These are phyloP conservation scores for Calliphora vomitoria DNA, from an alignment of 2,888 invertebrate species.

Conservation along the genomic window DNA sequence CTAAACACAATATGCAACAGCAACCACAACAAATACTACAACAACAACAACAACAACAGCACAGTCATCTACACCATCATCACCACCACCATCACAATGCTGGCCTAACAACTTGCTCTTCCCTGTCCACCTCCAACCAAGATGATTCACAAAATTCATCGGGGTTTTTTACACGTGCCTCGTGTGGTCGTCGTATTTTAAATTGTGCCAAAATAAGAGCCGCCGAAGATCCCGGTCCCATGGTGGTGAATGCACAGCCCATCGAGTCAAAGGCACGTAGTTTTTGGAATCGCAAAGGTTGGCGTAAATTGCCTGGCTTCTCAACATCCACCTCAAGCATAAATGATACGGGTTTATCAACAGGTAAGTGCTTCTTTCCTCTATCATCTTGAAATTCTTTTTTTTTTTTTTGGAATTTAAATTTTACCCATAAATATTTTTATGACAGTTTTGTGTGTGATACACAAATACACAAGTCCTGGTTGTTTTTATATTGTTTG, in stretches of 20 bases:
- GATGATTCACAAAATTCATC: slow-evolving; percentile 71
- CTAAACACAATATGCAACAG: slow-evolving; percentile 67
- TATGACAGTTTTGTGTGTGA: slow-evolving; percentile 61
- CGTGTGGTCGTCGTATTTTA: slow-evolving; percentile 84
- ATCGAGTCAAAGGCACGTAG: slow-evolving; percentile 84
- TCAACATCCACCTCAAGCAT: slow-evolving; percentile 89
- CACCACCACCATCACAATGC: slow-evolving; percentile 50
- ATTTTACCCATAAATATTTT: slow-evolving; percentile 59
- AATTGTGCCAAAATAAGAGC: slow-evolving; percentile 85
- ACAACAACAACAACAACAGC: slow-evolving; percentile 14
- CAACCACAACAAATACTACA: slow-evolving; percentile 37
- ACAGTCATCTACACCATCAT: slow-evolving; percentile 36
- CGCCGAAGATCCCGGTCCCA: slow-evolving; percentile 84
- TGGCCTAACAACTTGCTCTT: slow-evolving; percentile 30
- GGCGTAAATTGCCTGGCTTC: slow-evolving; percentile 91
- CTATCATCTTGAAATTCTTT: background rate
- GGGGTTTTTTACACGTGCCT: slow-evolving; percentile 82
- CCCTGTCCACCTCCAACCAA: slow-evolving; percentile 22
- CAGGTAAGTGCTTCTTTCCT: slow-evolving; percentile 86
- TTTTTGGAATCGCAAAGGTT: slow-evolving; percentile 91
- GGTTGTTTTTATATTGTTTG: slow-evolving; percentile 35
- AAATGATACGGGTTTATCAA: slow-evolving; percentile 87
- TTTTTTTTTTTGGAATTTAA: background rate
- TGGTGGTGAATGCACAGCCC: slow-evolving; percentile 75
- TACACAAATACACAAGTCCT: background rate